These are phyloP conservation scores for Columba janthina DNA, from an alignment of 2,113 vertebrate genomes.

Conservation along the genomic window DNA sequence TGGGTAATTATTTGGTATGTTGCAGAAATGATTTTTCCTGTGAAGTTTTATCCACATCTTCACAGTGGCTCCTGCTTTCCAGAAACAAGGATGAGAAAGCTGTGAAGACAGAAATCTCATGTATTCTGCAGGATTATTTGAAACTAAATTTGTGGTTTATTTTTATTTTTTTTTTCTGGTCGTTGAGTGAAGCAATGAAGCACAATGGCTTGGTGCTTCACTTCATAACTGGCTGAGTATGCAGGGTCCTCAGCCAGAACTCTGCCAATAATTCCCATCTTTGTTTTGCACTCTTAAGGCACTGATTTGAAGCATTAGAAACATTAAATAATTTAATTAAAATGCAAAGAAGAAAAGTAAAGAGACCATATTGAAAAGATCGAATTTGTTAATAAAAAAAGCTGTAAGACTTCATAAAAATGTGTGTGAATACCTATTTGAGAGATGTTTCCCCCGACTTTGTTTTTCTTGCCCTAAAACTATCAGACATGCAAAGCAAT, in stretches of 20 bases:
- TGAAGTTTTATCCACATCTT: neutral
- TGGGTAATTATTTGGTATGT: neutral
- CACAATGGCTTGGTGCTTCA: accelerated
- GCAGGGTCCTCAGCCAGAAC: neutral
- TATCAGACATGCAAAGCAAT: neutral
- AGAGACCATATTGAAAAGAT: neutral
- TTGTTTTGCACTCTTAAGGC: neutral
- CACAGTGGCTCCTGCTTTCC: neutral
- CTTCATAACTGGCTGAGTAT: neutral
- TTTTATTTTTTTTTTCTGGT: neutral
- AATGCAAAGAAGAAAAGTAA: neutral
- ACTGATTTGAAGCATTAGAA: neutral
- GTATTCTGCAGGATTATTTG: neutral
- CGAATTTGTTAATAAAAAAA: neutral
- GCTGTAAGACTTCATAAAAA: neutral
- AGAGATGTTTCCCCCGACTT: neutral
- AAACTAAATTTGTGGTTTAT: neutral
- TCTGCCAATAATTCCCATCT: neutral
- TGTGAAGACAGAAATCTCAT: neutral
- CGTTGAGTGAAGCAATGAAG: neutral
- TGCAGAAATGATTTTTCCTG: neutral
- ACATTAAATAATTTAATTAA: neutral
- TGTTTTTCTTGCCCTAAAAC: neutral
- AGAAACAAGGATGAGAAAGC: neutral
- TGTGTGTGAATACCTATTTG: neutral